Conservation (phyloP, 2,888 invertebrate species). For the Ferdinandea cuprea region DNA sequence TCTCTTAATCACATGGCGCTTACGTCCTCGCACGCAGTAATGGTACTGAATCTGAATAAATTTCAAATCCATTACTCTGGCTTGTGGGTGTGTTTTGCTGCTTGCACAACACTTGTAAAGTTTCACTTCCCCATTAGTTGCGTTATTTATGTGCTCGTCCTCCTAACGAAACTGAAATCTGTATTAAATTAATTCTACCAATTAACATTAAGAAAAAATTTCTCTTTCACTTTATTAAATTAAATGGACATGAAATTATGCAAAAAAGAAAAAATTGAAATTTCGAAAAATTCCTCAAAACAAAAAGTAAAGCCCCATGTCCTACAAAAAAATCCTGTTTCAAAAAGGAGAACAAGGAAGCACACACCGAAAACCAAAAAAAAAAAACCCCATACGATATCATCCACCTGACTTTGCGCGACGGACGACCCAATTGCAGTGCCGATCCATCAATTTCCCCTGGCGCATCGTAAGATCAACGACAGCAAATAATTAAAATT, state of each 20-base stretch:
- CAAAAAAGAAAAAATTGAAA: no score
- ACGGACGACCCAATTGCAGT: constrained; percentile 66
- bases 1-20: background rate
- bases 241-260: no score
- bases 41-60: constrained; percentile 7
- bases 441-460: constrained; percentile 63
- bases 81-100: background rate
- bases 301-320: constrained; percentile 15
- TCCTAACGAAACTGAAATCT: constrained; percentile 52
- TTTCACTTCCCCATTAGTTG: constrained; percentile 26
- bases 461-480: constrained; percentile 63
- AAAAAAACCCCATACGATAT: constrained; percentile 4
- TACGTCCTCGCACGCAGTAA: background rate
- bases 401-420: constrained; percentile 60
- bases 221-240: constrained; percentile 41
- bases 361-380: constrained; percentile 3
- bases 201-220: constrained; percentile 24
- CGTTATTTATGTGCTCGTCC: constrained; percentile 18
- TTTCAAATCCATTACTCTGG: constrained; percentile 3
- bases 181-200: constrained; percentile 16
- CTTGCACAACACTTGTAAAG: background rate
- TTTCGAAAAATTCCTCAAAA: constrained; percentile 37
- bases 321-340: constrained; percentile 66
- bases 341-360: constrained; percentile 30
- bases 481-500: constrained; percentile 63